phyloP scores from a whole-genome alignment of 1,140 invertebrate species.

The Helicoverpa zea region DNA sequence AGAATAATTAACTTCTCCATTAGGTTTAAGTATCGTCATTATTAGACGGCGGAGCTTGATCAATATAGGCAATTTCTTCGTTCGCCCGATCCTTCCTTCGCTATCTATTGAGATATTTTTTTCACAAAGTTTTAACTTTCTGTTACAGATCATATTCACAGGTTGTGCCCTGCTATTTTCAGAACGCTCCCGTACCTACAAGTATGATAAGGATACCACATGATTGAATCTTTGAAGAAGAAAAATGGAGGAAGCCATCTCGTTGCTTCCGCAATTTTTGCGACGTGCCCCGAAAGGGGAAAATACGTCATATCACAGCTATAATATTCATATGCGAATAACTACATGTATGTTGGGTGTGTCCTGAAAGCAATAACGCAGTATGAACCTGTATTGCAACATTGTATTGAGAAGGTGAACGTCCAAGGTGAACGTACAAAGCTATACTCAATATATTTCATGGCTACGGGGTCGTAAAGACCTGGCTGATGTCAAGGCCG shows the following conservation, averaged over 20 bases:
- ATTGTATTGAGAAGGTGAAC: conserved; percentile 40
- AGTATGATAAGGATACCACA: too few relatives aligned
- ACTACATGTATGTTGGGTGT: conserved; percentile 2
- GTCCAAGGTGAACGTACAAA: conserved; percentile 15
- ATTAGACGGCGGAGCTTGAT: conserved; percentile 19
- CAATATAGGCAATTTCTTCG: background rate
- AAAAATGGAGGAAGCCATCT: background rate
- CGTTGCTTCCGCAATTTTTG: too few relatives aligned
- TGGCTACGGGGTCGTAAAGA: conserved; percentile 36
- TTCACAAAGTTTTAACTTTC: too few relatives aligned
- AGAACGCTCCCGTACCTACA: too few relatives aligned
- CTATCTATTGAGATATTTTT: background rate
- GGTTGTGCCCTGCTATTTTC: too few relatives aligned
- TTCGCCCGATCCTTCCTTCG: background rate
- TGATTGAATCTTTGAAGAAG: background rate
- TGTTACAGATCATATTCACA: too few relatives aligned
- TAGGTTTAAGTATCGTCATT: conserved; percentile 39
- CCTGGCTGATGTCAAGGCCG: conserved; percentile 33
- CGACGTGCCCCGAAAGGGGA: background rate
- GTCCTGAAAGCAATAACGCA: background rate
- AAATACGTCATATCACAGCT: conserved; percentile 10
- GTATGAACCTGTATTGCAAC: conserved; percentile 7
- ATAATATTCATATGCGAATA: background rate
- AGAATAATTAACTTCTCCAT: conserved; percentile 37
- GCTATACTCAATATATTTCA: conserved; percentile 11